Evolutionary conservation across 2,888 invertebrate genomes (phyloP).

Genomic region (Slavum lentiscoides): DNA sequence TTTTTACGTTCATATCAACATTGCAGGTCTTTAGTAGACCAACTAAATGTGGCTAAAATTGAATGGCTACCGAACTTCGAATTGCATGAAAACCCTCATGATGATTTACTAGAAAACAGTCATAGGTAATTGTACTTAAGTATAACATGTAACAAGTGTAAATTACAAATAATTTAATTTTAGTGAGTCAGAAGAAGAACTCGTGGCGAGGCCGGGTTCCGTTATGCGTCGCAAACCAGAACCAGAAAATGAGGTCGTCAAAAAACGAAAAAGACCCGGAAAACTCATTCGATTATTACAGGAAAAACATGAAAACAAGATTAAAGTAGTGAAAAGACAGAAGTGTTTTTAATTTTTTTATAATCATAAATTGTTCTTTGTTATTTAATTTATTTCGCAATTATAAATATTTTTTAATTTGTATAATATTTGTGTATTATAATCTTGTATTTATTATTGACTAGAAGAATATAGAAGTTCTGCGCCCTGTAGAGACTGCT

Average conservation of each 20-base stretch:
- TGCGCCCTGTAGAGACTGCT: too few species aligned
- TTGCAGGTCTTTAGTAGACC: conserved; percentile 9
- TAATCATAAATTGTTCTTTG: background rate
- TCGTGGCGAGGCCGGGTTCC: conserved; percentile 17
- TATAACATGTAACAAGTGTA: background rate
- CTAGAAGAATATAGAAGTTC: too few species aligned
- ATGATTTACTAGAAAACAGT: conserved; percentile 14
- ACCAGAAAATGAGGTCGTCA: background rate
- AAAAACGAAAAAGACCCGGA: conserved; percentile 47
- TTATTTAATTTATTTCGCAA: background rate
- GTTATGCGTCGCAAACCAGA: conserved; percentile 45
- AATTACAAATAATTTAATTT: background rate
- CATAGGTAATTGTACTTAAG: background rate
- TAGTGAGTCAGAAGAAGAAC: conserved; percentile 23
- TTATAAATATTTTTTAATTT: too few species aligned
- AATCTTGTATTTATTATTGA: too few species aligned
- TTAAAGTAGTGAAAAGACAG: conserved; percentile 16
- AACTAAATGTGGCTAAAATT: conserved; percentile 18
- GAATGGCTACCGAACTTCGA: conserved; percentile 24
- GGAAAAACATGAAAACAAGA: conserved; percentile 22
- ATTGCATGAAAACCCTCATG: conserved; percentile 2
- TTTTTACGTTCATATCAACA: conserved; percentile 18
- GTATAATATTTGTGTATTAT: too few species aligned
- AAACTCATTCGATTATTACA: conserved; percentile 31
- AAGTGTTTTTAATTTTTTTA: background rate